Base-by-base conservation (phyloP, 1,140 invertebrate species). In the Akabosia matsudoensis region DNA sequence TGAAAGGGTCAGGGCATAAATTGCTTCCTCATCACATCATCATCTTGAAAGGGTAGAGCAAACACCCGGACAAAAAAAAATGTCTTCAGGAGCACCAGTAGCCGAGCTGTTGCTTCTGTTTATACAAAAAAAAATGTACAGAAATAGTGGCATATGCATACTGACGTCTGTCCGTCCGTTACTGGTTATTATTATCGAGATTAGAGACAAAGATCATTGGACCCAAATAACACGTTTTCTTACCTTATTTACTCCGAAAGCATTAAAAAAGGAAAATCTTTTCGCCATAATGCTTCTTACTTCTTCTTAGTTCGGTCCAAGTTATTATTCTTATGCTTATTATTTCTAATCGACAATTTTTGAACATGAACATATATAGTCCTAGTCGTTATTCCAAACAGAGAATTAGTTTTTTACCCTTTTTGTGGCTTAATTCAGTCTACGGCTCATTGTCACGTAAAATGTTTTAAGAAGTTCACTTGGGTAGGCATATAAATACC, bases 1-100 rank as follows among this genome's bases (percentile, higher is more conserved):
- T 22, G 61, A 30, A 67, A 67, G 61, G 61, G 61, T 67, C 61
- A 67, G 54, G 24, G 54, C 54, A 16, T 56, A 56, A 56, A 56
- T 56, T 56, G 54, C 54, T 56, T 56, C 54, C 22, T 56, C 22
- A 56, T 56, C 22, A 16, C 54, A 16, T 56, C 54, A 56, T 24
- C 10, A 24, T 56, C 54, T 56, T 56, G 4, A 56, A 45, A 45
- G 37, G 18, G 37, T 10, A 45, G 37, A 45, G 24, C 54, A 56
- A 56, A 56, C 54, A 56, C 54, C 22, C 54, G 22, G 22, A 56
- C 54, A 56, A 10, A 56, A 56, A 45, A 56, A 16, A 13, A 16
- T 56, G 54, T 56, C 54, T 56, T 56, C 54, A 56, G 22, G 54
- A 56, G 54, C 24, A 22, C 22, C 54, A 56, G 54, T 56, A 56